Evolutionary conservation across 30 jellyfish, hydroid and myxozoan species (phyloP).

Genomic region (Pelagia noctiluca): DNA sequence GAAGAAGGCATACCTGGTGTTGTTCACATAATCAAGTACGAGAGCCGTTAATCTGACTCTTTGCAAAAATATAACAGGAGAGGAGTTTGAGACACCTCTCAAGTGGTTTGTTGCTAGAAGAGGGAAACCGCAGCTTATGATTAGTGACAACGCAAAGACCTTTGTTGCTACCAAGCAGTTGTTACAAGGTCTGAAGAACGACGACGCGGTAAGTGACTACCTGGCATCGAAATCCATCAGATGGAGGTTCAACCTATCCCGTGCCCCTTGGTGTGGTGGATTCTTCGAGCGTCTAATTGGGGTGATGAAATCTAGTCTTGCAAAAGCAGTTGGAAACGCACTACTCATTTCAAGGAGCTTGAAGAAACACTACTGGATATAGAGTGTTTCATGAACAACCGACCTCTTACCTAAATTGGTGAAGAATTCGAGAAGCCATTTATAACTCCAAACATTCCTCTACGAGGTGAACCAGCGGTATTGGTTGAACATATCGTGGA

Average conservation of each 20-base stretch:
- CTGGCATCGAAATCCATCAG: slow-evolving; percentile 8
- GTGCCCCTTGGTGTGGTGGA: slow-evolving; percentile 38
- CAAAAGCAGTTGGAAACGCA: not conserved
- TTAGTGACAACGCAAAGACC: slow-evolving; percentile 76
- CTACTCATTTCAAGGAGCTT: not conserved
- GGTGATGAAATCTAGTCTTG: not conserved
- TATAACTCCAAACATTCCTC: not conserved
- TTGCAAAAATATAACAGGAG: slow-evolving; percentile 59
- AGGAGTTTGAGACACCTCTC: slow-evolving; percentile 36
- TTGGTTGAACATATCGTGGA: not conserved
- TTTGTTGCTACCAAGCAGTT: slow-evolving; percentile 1
- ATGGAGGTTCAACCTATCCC: not conserved
- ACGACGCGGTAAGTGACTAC: slow-evolving; percentile 22
- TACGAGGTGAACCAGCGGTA: not conserved
- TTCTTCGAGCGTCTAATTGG: slow-evolving; percentile 7
- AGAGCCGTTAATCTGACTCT: slow-evolving; percentile 71
- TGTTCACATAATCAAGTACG: slow-evolving; percentile 82
- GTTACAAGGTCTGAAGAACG: not conserved
- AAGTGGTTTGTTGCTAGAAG: slow-evolving; percentile 79
- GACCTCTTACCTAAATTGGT: slow-evolving; percentile 5
- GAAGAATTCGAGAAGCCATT: slow-evolving; percentile 15
- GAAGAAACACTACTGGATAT: not conserved
- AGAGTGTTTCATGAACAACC: not conserved
- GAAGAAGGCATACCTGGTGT: slow-evolving; percentile 61
- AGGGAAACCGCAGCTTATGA: slow-evolving; percentile 73